A percentile compares a stretch with the other conserved stretches of the same genome.
These are phyloP conservation scores for Hoplodrina blanda DNA, from an alignment of 2,888 invertebrate species.

Conservation along the genomic window DNA sequence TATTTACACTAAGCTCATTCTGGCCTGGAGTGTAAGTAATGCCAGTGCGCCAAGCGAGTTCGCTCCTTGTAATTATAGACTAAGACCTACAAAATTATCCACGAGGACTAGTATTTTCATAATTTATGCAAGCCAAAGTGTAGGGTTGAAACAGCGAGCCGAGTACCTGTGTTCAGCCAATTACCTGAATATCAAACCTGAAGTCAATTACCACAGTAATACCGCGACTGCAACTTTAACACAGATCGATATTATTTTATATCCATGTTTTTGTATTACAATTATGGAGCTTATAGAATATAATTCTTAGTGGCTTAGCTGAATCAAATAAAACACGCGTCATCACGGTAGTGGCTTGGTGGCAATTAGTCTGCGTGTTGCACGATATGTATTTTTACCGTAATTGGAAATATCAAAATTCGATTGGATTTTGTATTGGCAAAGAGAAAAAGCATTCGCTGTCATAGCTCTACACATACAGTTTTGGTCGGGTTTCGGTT, in stretches of 20 bases:
- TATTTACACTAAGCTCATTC: slow-evolving; percentile 61
- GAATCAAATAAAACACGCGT: slow-evolving; percentile 55
- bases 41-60: slow-evolving; percentile 59
- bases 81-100: slow-evolving; percentile 75
- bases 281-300: slow-evolving; percentile 24
- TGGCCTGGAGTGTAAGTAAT: slow-evolving; percentile 63
- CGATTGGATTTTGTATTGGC: slow-evolving; percentile 51
- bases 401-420: slow-evolving; percentile 62
- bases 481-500: slow-evolving; percentile 31
- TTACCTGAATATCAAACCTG: slow-evolving; percentile 59
- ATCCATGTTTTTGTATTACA: slow-evolving; percentile 21
- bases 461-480: slow-evolving; percentile 14
- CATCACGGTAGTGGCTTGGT: slow-evolving; percentile 56
- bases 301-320: slow-evolving; percentile 39
- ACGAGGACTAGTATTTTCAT: slow-evolving; percentile 74
- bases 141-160: slow-evolving; percentile 70
- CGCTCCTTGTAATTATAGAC: slow-evolving; percentile 76
- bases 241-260: slow-evolving; percentile 44
- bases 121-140: slow-evolving; percentile 79
- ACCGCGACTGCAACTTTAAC: slow-evolving; percentile 55
- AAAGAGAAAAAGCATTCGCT: slow-evolving; percentile 38
- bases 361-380: slow-evolving; percentile 67
- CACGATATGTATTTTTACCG: slow-evolving; percentile 63
- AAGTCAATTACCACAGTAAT: slow-evolving; percentile 35
- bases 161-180: slow-evolving; percentile 68